These are phyloP conservation scores for Hippoglossus stenolepis DNA, from an alignment of 2,113 vertebrate species.

Conservation along the genomic window DNA sequence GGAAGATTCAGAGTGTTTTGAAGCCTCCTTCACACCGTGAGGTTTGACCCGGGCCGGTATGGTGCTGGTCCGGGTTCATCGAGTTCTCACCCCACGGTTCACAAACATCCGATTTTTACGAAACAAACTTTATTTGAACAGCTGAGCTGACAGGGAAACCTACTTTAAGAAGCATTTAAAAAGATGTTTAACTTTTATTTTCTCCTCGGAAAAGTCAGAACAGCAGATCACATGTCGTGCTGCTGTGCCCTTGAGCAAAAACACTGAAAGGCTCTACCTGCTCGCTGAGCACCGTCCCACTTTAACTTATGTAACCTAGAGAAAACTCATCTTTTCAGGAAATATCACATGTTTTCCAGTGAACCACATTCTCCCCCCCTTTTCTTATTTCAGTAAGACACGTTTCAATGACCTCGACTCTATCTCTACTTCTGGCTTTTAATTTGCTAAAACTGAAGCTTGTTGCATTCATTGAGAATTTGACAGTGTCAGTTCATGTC, in stretches of 20 bases:
- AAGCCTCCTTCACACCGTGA: conserved; percentile 47
- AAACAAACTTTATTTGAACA: conserved; percentile 40
- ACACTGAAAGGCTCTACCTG: conserved; percentile 1
- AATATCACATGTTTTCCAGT: conserved; percentile 18
- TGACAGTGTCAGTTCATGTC: no score
- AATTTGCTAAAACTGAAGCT: no score
- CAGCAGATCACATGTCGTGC: background rate
- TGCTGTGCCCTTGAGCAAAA: conserved; percentile 3
- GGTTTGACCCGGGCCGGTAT: conserved; percentile 41
- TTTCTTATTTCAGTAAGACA: no score
- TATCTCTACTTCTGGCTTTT: no score
- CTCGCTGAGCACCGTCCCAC: background rate
- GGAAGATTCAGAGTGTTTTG: background rate
- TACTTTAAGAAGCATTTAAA: background rate
- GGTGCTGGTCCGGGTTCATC: conserved; percentile 59
- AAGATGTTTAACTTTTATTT: no score
- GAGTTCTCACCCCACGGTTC: conserved; percentile 55
- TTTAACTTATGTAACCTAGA: background rate
- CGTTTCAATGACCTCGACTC: no score
- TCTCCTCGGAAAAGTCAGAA: no score
- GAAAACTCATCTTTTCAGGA: conserved; percentile 36
- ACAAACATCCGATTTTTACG: conserved; percentile 34
- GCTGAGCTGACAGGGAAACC: conserved; percentile 29
- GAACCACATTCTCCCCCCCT: conserved; percentile 23
- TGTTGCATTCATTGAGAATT: no score